These are phyloP conservation scores for Pachyseris speciosa DNA, from an alignment of 64 coral and sea anemone species.

Conservation along the genomic window DNA sequence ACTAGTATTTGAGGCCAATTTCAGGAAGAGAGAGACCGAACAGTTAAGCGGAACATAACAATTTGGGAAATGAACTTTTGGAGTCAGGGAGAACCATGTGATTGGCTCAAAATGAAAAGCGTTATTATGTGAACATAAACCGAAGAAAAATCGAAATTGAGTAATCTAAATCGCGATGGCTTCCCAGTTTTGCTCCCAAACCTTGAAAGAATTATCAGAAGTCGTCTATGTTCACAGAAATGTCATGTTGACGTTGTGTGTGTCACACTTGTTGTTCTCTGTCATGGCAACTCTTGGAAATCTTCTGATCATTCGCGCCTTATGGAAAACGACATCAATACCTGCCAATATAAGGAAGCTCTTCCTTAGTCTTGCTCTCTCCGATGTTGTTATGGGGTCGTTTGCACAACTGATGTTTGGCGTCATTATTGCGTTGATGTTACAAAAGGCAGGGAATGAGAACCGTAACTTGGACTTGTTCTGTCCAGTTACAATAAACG, in stretches of 20 bases:
- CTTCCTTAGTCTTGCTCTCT: slow-evolving; percentile 28
- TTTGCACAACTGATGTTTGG: slow-evolving; percentile 4
- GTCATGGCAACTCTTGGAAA: neutral
- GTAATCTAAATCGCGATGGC: neutral
- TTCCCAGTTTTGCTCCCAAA: neutral
- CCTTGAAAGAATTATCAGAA: neutral
- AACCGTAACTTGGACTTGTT: neutral
- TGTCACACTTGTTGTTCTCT: neutral
- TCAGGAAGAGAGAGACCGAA: no score
- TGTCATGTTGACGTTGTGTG: neutral
- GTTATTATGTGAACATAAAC: no score
- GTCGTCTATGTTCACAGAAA: neutral
- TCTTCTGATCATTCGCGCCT: neutral
- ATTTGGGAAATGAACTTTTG: no score
- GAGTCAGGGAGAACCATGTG: no score
- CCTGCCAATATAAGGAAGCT: neutral
- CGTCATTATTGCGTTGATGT: neutral
- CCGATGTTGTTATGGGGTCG: slow-evolving; percentile 37
- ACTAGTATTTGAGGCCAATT: no score
- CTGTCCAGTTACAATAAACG: neutral
- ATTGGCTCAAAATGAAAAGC: no score
- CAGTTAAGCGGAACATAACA: no score
- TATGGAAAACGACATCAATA: slow-evolving; percentile 9
- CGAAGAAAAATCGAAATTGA: no score
- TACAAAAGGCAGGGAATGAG: neutral